Percentiles rank a stretch among this genome's conserved stretches.
phyloP scores from a whole-genome alignment of 1,140 invertebrate species.

The Magallana ariakensis region DNA sequence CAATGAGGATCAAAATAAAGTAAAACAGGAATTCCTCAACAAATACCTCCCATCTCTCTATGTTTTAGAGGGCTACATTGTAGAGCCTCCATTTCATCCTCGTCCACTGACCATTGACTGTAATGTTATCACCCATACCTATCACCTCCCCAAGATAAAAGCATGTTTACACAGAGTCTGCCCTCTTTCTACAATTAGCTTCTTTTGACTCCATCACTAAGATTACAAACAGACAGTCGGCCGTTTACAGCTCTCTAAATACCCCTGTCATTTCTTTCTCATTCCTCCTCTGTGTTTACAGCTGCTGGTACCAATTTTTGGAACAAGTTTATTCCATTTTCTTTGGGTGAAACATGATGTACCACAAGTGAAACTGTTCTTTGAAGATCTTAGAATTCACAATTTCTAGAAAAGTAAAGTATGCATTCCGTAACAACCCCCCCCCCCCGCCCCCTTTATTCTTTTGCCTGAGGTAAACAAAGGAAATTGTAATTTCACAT shows the following conservation, averaged over 20 bases:
- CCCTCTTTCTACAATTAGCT: not conserved
- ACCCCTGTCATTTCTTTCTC: constrained; percentile 4
- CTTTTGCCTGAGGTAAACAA: too few species aligned
- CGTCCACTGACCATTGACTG: not conserved
- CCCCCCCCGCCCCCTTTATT: too few species aligned
- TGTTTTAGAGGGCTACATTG: not conserved
- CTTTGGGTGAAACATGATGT: too few species aligned
- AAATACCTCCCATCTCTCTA: not conserved
- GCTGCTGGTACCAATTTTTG: not conserved
- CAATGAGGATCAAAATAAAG: too few species aligned
- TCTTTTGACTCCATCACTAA: constrained; percentile 18
- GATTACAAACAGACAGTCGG: not conserved
- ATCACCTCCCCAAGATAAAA: constrained; percentile 1
- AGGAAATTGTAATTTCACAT: too few species aligned
- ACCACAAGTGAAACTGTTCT: too few species aligned
- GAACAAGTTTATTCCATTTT: not conserved
- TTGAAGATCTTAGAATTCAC: too few species aligned
- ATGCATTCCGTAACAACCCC: too few species aligned
- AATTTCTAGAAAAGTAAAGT: too few species aligned
- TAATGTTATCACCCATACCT: not conserved
- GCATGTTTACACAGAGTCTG: constrained; percentile 19
- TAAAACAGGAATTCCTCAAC: not conserved
- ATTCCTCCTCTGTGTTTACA: not conserved
- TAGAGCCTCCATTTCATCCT: not conserved
- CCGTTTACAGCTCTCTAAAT: not conserved